Base-by-base conservation (phyloP, 2,113 vertebrate genomes). In the Hemichromis elongatus region DNA sequence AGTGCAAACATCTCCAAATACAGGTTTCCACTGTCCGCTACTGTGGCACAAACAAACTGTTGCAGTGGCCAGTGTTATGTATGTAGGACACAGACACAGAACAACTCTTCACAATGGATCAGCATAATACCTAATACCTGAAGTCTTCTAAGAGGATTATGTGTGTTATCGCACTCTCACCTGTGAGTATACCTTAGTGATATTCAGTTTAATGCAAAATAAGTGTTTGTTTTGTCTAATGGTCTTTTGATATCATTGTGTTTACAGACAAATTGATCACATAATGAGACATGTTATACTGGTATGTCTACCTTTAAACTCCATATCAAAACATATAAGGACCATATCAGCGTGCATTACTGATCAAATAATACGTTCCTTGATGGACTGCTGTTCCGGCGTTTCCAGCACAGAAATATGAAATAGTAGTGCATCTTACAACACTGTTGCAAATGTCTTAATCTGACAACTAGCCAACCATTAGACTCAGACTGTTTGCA, bases 101-200 rank as follows among this genome's bases (percentile, higher is more conserved):
- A 94, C 96, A 95, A 90, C 90, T 90, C 96, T 95, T 95, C 95
- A 97, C 97, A 96, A 96, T 94, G 95, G 95, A 96, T 97, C 95
- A 96, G 88, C 94, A 95, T 97, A 98, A 98, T 96, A 96, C 95
- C 93, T 97, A 98, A 98, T 96, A 97, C 96, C 96, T 89, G 79
- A 95, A 96, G 96, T 84, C 93, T 92, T 90, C 93, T 98, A 98
- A 99, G 97, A 96, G 96, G 98, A 97, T 99, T 98, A 96, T 79
- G 66, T 90, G 78, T 88, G 93, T 92, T 94, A 93, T 94, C 88
- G 86, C 93, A 94, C 94, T 96, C 94, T 95, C 90, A 92, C 92
- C 93, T 63, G 80, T 86, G 21, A 83, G 42, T 55, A 59, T 87
- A 54, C 57, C 50, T 47, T 55, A 61, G 47, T 70, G 77, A 87